phyloP scores from a whole-genome alignment of 92 coral and sea anemone species.

The Epizoanthus scotinus region DNA sequence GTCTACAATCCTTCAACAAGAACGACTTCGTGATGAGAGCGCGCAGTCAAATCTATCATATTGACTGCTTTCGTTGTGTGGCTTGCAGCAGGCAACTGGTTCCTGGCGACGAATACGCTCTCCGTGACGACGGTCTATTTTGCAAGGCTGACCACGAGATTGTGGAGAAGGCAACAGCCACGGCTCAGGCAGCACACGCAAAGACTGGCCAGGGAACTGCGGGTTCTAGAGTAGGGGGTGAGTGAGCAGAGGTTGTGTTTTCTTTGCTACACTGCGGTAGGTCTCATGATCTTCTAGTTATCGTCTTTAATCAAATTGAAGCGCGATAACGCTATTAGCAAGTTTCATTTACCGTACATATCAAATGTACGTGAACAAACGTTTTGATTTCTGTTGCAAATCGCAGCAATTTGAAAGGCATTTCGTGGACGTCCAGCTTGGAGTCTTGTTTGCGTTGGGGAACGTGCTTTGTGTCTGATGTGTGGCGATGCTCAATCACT shows the following conservation, averaged over 20 bases:
- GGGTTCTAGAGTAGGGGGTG: slow-evolving; percentile 63
- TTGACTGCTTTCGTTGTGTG: slow-evolving; percentile 98
- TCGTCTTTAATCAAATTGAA: slow-evolving; percentile 89
- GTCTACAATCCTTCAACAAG: slow-evolving; percentile 89
- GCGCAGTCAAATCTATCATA: slow-evolving; percentile 91
- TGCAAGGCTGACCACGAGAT: slow-evolving; percentile 98
- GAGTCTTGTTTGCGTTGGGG: background rate
- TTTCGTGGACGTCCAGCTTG: slow-evolving; percentile 17
- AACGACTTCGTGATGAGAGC: slow-evolving; percentile 99
- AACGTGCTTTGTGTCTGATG: slow-evolving; percentile 14
- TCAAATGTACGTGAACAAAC: slow-evolving; percentile 55
- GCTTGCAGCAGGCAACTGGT: slow-evolving; percentile 97
- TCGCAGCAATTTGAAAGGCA: slow-evolving; percentile 14
- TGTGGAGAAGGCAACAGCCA: slow-evolving; percentile 94
- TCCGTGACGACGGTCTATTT: slow-evolving; percentile 94
- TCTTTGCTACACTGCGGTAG: slow-evolving; percentile 83
- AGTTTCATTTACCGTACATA: slow-evolving; percentile 72
- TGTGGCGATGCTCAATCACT: slow-evolving; percentile 36
- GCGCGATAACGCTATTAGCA: slow-evolving; percentile 90
- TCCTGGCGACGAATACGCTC: slow-evolving; percentile 97
- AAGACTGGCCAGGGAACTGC: slow-evolving; percentile 56
- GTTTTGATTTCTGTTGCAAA: slow-evolving; percentile 7
- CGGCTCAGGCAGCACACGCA: slow-evolving; percentile 88
- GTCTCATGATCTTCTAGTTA: slow-evolving; percentile 73
- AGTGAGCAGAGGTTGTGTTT: slow-evolving; percentile 49